Evolutionary conservation across 2,888 invertebrate species (phyloP).

Genomic region (Synanthedon myopaeformis): DNA sequence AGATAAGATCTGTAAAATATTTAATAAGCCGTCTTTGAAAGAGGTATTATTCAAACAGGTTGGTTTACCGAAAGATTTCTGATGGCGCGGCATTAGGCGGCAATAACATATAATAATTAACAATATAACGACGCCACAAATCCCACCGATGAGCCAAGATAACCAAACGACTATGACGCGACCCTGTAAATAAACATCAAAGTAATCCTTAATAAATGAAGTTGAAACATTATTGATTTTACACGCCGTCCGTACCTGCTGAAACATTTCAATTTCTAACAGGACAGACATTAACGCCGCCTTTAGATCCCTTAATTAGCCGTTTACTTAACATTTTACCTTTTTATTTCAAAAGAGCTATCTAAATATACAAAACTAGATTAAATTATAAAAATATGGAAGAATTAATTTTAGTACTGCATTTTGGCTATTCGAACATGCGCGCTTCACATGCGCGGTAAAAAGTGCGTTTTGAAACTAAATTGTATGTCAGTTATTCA

Average conservation of each 20-base stretch:
- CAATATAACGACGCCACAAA: conserved; percentile 74
- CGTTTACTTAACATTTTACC: conserved; percentile 46
- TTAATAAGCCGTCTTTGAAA: not conserved
- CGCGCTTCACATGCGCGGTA: conserved; percentile 24
- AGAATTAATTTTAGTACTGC: conserved; percentile 11
- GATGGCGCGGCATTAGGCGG: conserved; percentile 77
- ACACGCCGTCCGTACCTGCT: conserved; percentile 39
- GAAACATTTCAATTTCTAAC: conserved; percentile 62
- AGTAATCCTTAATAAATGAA: conserved; percentile 7
- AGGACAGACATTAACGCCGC: conserved; percentile 42
- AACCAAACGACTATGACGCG: conserved; percentile 67
- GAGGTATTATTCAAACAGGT: not conserved
- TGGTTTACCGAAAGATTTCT: conserved; percentile 75
- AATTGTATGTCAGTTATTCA: not conserved
- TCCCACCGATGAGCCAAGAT: conserved; percentile 71
- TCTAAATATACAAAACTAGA: conserved; percentile 20
- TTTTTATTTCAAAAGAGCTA: conserved; percentile 23
- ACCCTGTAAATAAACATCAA: conserved; percentile 41
- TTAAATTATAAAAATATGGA: conserved; percentile 19
- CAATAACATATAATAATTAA: conserved; percentile 75
- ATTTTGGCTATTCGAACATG: conserved; percentile 21
- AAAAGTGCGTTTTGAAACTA: not conserved
- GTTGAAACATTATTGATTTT: conserved; percentile 25
- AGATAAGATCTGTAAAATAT: conserved; percentile 1
- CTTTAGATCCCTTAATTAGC: conserved; percentile 35